phyloP scores from a whole-genome alignment of 2,113 vertebrate species.

The Tenebrosternarchus preto region DNA sequence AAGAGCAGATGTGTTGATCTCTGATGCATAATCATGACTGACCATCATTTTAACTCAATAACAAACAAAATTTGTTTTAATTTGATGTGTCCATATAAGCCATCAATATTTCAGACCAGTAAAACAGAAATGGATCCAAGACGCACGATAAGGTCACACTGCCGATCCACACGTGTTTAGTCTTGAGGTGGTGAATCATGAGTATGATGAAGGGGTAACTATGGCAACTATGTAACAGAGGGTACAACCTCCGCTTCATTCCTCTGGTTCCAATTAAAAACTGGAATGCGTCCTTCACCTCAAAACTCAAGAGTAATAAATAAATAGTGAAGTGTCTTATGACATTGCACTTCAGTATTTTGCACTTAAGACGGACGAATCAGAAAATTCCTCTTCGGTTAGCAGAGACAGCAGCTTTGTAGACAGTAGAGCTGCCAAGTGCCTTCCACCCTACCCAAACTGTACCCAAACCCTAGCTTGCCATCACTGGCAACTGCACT shows the following conservation, averaged over 20 bases:
- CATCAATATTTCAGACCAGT: not conserved
- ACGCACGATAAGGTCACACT: not conserved
- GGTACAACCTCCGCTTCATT: conserved; percentile 18
- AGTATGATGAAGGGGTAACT: conserved; percentile 13
- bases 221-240: conserved; percentile 3
- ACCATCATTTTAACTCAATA: not conserved
- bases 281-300: conserved; percentile 31
- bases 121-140: not conserved
- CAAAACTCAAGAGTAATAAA: conserved; percentile 50
- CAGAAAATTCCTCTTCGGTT: too few species aligned
- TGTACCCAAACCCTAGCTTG: too few species aligned
- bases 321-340: too few species aligned
- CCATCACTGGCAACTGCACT: too few species aligned
- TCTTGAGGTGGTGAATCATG: conserved; percentile 39
- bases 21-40: not conserved
- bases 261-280: conserved; percentile 64
- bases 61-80: not conserved
- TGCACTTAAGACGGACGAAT: too few species aligned
- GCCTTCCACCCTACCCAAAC: too few species aligned
- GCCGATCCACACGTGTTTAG: conserved; percentile 29
- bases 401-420: too few species aligned
- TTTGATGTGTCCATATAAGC: not conserved
- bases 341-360: too few species aligned
- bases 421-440: too few species aligned
- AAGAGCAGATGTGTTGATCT: not conserved